Percentiles rank a stretch among this genome's conserved stretches.
Evolutionary conservation across 2,888 invertebrate genomes (phyloP).

Genomic region (Catocala fraxini): DNA sequence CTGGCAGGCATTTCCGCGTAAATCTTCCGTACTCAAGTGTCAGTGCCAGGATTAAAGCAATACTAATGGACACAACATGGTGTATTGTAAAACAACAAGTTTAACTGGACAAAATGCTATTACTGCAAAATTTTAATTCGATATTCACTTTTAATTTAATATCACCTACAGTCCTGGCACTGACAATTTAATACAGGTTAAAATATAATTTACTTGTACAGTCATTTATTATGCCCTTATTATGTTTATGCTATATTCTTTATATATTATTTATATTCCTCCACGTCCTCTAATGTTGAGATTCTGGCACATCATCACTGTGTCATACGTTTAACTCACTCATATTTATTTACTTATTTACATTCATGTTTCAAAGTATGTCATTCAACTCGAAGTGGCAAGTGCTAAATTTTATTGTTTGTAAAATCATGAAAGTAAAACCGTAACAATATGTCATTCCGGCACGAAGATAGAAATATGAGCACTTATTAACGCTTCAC

Average conservation of each 20-base stretch:
- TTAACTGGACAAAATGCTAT: neutral
- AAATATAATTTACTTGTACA: neutral
- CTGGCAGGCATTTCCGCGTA: conserved; percentile 70
- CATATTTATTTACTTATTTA: conserved; percentile 27
- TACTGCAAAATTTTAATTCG: neutral
- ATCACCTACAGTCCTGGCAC: too few relatives aligned
- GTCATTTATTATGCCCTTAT: neutral
- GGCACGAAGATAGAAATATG: conserved; percentile 20
- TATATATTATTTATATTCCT: conserved; percentile 12
- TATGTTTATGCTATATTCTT: neutral
- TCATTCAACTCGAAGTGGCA: conserved; percentile 24
- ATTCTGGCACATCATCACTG: conserved; percentile 11
- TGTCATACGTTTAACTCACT: conserved; percentile 14
- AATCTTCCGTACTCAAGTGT: conserved; percentile 36
- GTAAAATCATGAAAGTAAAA: conserved; percentile 45
- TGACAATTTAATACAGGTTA: neutral
- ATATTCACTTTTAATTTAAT: too few relatives aligned
- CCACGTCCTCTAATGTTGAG: neutral
- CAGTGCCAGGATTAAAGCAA: conserved; percentile 19
- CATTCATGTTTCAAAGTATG: conserved; percentile 27
- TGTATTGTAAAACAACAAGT: neutral
- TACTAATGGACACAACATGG: conserved; percentile 13
- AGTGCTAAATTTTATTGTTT: conserved; percentile 42
- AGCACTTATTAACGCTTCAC: conserved; percentile 21
- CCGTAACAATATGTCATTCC: conserved; percentile 26